Conservation (phyloP, 2,113 vertebrate genomes). For the Vimba vimba region DNA sequence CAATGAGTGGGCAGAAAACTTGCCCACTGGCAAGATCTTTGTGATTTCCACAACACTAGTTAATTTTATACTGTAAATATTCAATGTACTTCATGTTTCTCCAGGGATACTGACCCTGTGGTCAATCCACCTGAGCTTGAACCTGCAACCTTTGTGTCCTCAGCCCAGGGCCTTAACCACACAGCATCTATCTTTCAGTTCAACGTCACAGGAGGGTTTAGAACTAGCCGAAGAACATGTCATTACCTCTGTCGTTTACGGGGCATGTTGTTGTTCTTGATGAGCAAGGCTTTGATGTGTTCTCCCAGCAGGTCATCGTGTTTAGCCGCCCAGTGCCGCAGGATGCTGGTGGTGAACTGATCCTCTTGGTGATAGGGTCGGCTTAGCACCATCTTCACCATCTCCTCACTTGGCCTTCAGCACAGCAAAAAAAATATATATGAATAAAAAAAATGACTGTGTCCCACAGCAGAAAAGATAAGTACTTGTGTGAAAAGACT, state of each 20-base stretch:
- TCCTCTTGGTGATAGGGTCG: conserved; percentile 91
- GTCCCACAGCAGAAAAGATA: background rate
- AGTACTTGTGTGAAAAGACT: conserved; percentile 40
- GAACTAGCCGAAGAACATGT: background rate
- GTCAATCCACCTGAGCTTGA: background rate
- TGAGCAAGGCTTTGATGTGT: conserved; percentile 93
- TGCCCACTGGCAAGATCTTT: background rate
- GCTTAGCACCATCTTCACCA: conserved; percentile 98
- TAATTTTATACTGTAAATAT: background rate
- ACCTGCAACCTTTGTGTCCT: background rate
- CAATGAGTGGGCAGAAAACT: background rate
- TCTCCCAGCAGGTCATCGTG: conserved; percentile 89
- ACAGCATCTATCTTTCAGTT: background rate
- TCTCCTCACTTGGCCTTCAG: conserved; percentile 91
- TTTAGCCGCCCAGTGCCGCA: conserved; percentile 93
- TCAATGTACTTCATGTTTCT: background rate
- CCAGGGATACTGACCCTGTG: background rate
- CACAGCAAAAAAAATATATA: background rate
- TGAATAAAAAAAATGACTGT: background rate
- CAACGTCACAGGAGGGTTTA: background rate
- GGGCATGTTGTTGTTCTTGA: conserved; percentile 97
- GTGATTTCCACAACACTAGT: background rate
- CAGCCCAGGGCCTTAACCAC: background rate
- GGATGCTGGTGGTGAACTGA: conserved; percentile 96
- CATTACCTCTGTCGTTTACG: conserved; percentile 91